A percentile compares a stretch with the other conserved stretches of the same genome.
phyloP scores from a whole-genome alignment of 2,888 invertebrate species.

The Pristionchus maxplancki region DNA sequence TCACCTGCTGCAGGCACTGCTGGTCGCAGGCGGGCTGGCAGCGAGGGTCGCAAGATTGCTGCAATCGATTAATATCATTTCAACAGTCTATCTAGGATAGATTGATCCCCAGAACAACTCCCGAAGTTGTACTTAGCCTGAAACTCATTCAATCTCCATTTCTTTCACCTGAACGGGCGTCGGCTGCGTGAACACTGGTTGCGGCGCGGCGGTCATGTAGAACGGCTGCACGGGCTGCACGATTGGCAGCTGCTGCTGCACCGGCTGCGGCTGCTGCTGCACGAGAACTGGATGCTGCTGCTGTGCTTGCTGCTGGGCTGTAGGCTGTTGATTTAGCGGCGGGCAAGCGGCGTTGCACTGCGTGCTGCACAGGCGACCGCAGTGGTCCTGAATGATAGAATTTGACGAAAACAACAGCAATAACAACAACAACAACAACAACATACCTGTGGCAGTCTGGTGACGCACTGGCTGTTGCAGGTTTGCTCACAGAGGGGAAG shows the following conservation, averaged over 20 bases:
- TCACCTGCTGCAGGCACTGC: constrained; percentile 40
- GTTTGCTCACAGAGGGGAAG: constrained; percentile 51
- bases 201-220: constrained; percentile 40
- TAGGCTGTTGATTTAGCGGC: constrained; percentile 5
- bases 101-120: too few relatives aligned
- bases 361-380: constrained; percentile 41
- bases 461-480: constrained; percentile 50
- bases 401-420: too few relatives aligned
- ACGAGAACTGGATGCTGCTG: not conserved
- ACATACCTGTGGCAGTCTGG: constrained; percentile 40
- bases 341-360: constrained; percentile 51
- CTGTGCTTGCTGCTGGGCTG: not conserved
- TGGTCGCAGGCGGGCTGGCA: constrained; percentile 42
- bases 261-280: not conserved
- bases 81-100: not conserved
- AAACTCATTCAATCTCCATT: not conserved
- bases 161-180: not conserved
- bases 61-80: not conserved
- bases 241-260: not conserved
- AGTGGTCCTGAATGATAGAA: constrained; percentile 41
- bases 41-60: constrained; percentile 27
- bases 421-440: not conserved
- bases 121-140: too few relatives aligned
- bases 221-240: constrained; percentile 34
- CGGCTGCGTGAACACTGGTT: constrained; percentile 34